Base-by-base conservation (phyloP, 2,888 invertebrate species). In the Thysanoteuthis rhombus region DNA sequence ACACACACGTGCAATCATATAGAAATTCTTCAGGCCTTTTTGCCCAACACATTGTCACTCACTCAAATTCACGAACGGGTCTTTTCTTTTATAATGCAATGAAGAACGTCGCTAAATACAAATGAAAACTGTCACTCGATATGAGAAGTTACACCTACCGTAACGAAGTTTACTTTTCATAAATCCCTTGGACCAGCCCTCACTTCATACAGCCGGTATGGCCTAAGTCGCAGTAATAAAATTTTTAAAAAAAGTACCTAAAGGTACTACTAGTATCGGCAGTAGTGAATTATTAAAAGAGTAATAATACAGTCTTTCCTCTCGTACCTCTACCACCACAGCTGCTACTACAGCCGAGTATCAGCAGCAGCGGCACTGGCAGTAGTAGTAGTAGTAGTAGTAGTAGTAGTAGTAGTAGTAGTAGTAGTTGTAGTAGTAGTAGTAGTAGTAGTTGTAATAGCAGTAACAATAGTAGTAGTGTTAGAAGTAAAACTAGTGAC, bases 91-190 rank as follows among this genome's bases (percentile, higher is more conserved):
- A 52, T 25, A 52, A 52, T 52, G 22, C 52, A 52, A 52, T 52
- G 25, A 52, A 52, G 25, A 25, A 52, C 52, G 52, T 52, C 52
- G 52, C 25, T 22, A 52, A 52, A 52, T 6, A 52, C 22, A 52
- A 52, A 22, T 52, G 2, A 52, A 25, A 52, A 52, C 25, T 6
- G 52, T 52, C 75, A 75, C n/a, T n/a, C 16, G 75, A n/a, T 75
- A 75, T 75, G 75, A 75, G n/a, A 75, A 75, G 75, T 75, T n/a
- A 75, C 75, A 75, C 75, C n/a, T 75, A 75, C 75, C 75, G 75
- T 75, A 75, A 75, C n/a, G 75, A 36, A n/a, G 75, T 75, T n/a
- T 75, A 75, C 75, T 75, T 75, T 75, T 19, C n/a, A 75, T 75
- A 75, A 75, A 75, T 75, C 75, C 75, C 75, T n/a, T 75, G 75